Conservation (phyloP, 2,888 invertebrate species). For the Conops quadrifasciatus region DNA sequence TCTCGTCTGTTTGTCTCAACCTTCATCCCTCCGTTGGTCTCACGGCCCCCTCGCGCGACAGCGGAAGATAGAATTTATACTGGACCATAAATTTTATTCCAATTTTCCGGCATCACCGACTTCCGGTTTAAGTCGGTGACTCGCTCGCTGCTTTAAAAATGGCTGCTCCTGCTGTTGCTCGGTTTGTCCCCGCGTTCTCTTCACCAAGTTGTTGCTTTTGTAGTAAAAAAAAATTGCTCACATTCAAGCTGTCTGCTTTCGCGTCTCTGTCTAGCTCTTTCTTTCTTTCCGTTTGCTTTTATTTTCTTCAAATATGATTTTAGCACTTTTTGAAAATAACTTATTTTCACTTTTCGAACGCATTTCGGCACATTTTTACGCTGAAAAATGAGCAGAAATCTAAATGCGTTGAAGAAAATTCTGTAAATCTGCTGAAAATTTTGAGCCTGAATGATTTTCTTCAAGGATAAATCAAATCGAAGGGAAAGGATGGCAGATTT, state of each 20-base stretch:
- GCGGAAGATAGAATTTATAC: slow-evolving; percentile 48
- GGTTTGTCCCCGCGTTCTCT: not conserved
- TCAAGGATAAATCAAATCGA: too few species aligned
- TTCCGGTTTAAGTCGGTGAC: slow-evolving; percentile 26
- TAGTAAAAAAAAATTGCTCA: not conserved
- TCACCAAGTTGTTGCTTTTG: not conserved
- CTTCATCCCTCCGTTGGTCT: not conserved
- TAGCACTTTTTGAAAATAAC: not conserved
- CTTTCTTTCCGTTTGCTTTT: not conserved
- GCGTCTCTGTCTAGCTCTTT: too few species aligned
- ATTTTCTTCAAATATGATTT: not conserved
- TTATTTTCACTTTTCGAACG: not conserved
- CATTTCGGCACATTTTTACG: too few species aligned
- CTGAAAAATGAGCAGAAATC: too few species aligned
- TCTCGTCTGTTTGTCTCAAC: slow-evolving; percentile 2
- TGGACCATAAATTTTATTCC: slow-evolving; percentile 51
- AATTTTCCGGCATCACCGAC: slow-evolving; percentile 40
- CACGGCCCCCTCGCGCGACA: not conserved
- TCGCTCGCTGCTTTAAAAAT: slow-evolving; percentile 21
- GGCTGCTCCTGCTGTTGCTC: not conserved
- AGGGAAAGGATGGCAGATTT: too few species aligned
- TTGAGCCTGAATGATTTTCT: too few species aligned
- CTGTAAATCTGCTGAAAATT: too few species aligned
- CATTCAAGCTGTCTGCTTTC: not conserved
- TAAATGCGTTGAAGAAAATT: too few species aligned